Evolutionary conservation across 2,113 vertebrate genomes (phyloP), one percentile per base, ranked within the genome.

Genomic region (Oncorhynchus nerka): DNA sequence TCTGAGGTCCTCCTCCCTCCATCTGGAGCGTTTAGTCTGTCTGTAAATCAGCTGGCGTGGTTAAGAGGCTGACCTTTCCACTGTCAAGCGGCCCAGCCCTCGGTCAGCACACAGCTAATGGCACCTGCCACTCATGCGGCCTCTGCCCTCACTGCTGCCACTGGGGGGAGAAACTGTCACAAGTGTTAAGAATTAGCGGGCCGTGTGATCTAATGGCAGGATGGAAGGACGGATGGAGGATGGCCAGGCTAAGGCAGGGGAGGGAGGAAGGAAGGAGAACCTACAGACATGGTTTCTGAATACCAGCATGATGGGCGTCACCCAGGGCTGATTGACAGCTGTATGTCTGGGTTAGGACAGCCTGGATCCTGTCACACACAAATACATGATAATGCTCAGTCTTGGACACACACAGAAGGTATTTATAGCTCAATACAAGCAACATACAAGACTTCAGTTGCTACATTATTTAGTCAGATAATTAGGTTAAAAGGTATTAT

Each of bases 161-260:
- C 59, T 48, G 59, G 57, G 49, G 67, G 62, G 66, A 74, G 77
- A 64, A 77, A 79, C 87, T 89, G 86, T 85, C 81, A 88, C 75
- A 80, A 86, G 75, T 72, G 78, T 76, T 82, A 68, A 76, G 85
- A 90, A 86, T 93, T 92, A 93, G 91, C 91, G 88, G 90, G 85
- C 90, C 88, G 79, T 90, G 84, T 92, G 90, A 91, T 93, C 89
- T 84, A 84, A 92, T 88, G 87, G 84, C 80, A 86, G 76, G 86
- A 88, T 77, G 83, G 70, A 55, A 55, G 51, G 51, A 55, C 4
- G 51, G 13, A 55, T 45, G 9, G 9, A 19, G 77, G 86, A 88
- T 77, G 83, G 70, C 83, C 82, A 81, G 51, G 82, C 76, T 82
- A 85, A 83, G 71, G 70, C 75, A 66, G 70, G 9, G 39, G 39